A percentile compares a stretch with the other conserved stretches of the same genome.
These are phyloP conservation scores for Philantomba maxwellii DNA, from an alignment of 2,113 vertebrate genomes.

Conservation along the genomic window DNA sequence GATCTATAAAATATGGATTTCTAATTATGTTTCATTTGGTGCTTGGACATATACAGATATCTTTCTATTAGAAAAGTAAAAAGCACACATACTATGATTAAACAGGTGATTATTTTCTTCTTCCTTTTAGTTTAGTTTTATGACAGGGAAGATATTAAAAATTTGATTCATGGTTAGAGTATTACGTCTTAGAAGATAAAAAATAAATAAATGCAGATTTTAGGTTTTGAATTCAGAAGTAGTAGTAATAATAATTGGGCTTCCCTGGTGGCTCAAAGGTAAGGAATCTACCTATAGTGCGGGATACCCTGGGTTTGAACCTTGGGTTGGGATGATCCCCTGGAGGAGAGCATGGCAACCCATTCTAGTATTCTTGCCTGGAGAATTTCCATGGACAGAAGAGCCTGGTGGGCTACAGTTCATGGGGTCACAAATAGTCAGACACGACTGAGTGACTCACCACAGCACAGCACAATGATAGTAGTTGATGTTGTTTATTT, in stretches of 20 bases:
- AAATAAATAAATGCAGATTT: neutral
- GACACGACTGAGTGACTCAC: accelerated
- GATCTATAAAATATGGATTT: too few species aligned
- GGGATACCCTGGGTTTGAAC: neutral
- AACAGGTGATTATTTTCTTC: neutral
- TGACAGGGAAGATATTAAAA: neutral
- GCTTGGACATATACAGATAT: too few species aligned
- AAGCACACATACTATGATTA: neutral
- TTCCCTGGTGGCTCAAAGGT: neutral
- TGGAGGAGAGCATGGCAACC: neutral
- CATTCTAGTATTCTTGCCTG: neutral
- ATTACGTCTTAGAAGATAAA: neutral
- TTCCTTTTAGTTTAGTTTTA: neutral
- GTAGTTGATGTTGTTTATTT: neutral
- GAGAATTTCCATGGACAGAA: neutral
- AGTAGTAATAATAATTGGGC: neutral
- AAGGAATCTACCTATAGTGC: neutral
- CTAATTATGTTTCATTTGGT: too few species aligned
- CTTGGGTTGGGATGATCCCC: neutral
- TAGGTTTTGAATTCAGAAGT: neutral
- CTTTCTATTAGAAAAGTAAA: neutral
- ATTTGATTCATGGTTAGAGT: neutral
- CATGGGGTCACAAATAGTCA: neutral
- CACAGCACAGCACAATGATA: neutral
- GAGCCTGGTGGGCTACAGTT: neutral